Evolutionary conservation across 1,140 invertebrate species (phyloP), one percentile per base, ranked within the genome.

Genomic region (Stenopsyche tienmushanensis): DNA sequence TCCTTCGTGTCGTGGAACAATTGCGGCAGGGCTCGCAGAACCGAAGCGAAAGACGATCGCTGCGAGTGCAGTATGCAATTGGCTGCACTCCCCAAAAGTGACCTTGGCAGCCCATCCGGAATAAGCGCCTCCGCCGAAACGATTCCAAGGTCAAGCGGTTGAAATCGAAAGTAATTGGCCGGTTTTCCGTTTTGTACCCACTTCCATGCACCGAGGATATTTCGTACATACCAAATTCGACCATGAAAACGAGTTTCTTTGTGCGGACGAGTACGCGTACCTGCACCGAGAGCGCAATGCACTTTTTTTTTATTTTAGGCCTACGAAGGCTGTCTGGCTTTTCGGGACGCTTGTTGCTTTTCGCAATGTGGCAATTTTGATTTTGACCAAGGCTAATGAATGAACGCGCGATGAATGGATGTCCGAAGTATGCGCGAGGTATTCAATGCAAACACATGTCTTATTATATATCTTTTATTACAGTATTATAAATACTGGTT

Each of bases 401-500:
- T n/a, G n/a, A n/a, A n/a, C n/a, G n/a, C n/a, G n/a, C n/a, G n/a
- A n/a, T n/a, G n/a, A n/a, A n/a, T n/a, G n/a, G n/a, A n/a, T n/a
- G n/a, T n/a, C n/a, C n/a, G n/a, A n/a, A n/a, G n/a, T n/a, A n/a
- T n/a, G n/a, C n/a, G n/a, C n/a, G n/a, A n/a, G n/a, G n/a, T n/a
- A n/a, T n/a, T n/a, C n/a, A n/a, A n/a, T n/a, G n/a, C n/a, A n/a
- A n/a, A n/a, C n/a, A n/a, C n/a, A n/a, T 34, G 13, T 34, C 13
- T 34, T 34, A 7, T 67, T 64, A 62, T 66, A 69, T 70, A 62
- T 70, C 49, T 70, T 69, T 71, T 70, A 71, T 70, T 71, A 70
- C 70, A 71, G 70, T 71, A 71, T 71, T 67, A 67, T 67, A 71
- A 71, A 71, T 71, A 71, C 70, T 71, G 70, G 52, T 70, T 70